These are phyloP conservation scores for Drosophila repleta DNA, from an alignment of 1,140 invertebrate species.

Conservation along the genomic window DNA sequence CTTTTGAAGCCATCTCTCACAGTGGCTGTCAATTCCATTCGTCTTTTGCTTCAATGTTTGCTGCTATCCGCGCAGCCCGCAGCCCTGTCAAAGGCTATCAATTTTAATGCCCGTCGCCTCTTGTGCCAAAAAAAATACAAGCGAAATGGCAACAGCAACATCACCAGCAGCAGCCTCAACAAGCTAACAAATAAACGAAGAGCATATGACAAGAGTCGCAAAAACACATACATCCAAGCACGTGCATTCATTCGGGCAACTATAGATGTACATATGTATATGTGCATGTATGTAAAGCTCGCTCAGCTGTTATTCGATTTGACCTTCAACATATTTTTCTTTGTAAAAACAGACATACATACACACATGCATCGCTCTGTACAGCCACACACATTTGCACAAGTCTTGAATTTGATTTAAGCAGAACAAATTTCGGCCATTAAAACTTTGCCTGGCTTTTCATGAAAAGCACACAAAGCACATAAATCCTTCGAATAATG, in stretches of 20 bases:
- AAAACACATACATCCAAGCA: too few species aligned
- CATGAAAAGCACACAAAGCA: neutral
- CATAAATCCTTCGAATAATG: too few species aligned
- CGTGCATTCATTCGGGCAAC: too few species aligned
- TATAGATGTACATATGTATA: neutral
- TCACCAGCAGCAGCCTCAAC: neutral
- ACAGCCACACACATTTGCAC: neutral
- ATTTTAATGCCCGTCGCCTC: constrained; percentile 50
- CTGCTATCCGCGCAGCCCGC: neutral
- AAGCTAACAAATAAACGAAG: constrained; percentile 35
- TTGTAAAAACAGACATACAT: neutral
- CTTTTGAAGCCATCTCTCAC: constrained; percentile 34
- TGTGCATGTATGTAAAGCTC: constrained; percentile 7
- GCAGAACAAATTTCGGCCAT: neutral
- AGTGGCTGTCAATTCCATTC: constrained; percentile 40
- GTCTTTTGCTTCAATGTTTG: constrained; percentile 7
- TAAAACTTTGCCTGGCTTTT: neutral
- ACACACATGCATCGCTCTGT: neutral
- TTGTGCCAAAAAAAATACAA: constrained; percentile 43
- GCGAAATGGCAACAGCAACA: constrained; percentile 8
- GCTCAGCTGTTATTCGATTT: constrained; percentile 32
- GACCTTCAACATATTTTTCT: constrained; percentile 37
- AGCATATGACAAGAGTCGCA: constrained; percentile 39
- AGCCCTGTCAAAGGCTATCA: constrained; percentile 34
- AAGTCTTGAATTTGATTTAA: neutral